Base-by-base conservation (phyloP, 2,113 vertebrate genomes). In the Nymphicus hollandicus region DNA sequence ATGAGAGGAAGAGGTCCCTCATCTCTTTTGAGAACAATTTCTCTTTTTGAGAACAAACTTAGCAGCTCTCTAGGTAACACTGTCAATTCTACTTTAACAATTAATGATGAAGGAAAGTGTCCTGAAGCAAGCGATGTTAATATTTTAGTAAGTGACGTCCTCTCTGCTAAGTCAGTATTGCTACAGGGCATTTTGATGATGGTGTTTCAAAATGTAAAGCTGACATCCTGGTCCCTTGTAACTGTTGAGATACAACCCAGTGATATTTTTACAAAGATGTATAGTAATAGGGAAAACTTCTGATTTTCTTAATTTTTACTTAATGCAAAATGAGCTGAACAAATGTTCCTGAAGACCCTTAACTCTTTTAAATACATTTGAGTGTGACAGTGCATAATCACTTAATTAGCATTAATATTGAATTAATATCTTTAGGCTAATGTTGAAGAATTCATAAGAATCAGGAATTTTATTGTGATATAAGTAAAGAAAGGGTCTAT, bases 81-180 rank as follows among this genome's bases (percentile, higher is more conserved):
- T 84, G 86, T 81, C 86, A 80, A 82, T 76, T 68, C 89, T 65
- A 29, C 71, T 88, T 91, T 85, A 74, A 79, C 81, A 92, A 96
- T 91, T 87, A 94, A 44, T 52, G 70, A 87, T 91, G 84, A 96
- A 95, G 56, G 33, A 65, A 93, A 95, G 22, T 78, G 56, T 96
- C 84, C 89, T 65, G 81, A 79, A 94, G 86, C 84, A 89, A 95
- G 25, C 25, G 31, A 31, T 81, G 70, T 87, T 89, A 91, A 92
- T 87, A 87, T 89, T 95, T 92, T 72, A 96, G 61, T 88, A 86
- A 60, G 78, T 95, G 83, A 49, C 52, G 76, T 94, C 88, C 44
- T 91, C 74, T 84, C 61, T 24, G 9, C 39, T 61, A 86, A 92
- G 65, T 77, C 65, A 49, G 47, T 81, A 49, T 35, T 82, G 91